Evolutionary conservation across 1,140 invertebrate genomes (phyloP), one percentile per base, ranked within the genome.

Genomic region (Tachypleus tridentatus): DNA sequence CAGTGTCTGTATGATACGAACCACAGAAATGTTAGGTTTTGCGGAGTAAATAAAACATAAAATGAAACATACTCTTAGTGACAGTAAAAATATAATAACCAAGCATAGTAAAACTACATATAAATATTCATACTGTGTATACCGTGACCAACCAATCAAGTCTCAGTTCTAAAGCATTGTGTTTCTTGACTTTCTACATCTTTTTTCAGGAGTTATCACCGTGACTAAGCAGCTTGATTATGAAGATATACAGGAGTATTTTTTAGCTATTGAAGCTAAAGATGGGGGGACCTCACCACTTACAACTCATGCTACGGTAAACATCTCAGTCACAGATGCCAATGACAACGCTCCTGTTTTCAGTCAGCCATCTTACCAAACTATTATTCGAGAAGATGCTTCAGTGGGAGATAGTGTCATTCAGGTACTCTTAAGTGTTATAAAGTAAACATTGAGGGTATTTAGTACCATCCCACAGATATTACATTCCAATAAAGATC

Each of bases 301-400:
- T 48, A 83, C 81, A 9, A 81, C 80, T 49, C 74, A 80, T 2
- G 80, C 83, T 3, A 70, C 69, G 68, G 72, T 91, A 3, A 82
- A 82, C 66, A 87, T 88, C 0, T 84, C 86, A 67, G 73, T 77
- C 9, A 80, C 88, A 69, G 88, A 95, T 76, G 88, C 94, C 54
- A 95, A 95, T 75, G 91, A 95, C 75, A 95, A 95, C 81, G 89
- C 91, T 57, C 92, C 92, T n/a, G 88, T 91, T 77, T 95, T 94
- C 75, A 84, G 85, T 51, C 84, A 84, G 49, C 85, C 84, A 71
- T 82, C 84, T 53, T 93, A 94, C 73, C 83, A 79, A 69, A 85
- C 86, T 3, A 79, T 79, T 57, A 83, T 92, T 7, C 82, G 85
- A 6, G 93, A 93, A 78, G 74, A 70, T 64, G 82, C 86, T 68